Base-by-base conservation (phyloP, 2,888 invertebrate species). In the Standfussiana lucernea region DNA sequence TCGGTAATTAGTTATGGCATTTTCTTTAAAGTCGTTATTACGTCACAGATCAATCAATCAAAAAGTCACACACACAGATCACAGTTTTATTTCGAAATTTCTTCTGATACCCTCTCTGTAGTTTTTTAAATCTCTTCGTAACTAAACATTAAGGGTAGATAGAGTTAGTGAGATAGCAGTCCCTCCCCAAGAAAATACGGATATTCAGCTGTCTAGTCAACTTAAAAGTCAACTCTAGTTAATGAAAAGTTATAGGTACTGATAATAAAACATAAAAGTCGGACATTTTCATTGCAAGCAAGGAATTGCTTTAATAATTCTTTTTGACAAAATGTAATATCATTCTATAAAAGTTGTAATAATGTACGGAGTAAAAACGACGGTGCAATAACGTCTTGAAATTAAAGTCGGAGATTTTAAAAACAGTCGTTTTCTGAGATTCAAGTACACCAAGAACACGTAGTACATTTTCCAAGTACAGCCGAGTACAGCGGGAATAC, bases 241-340 rank as follows among this genome's bases (percentile, higher is more conserved):
- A 28, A 50, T 35, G 53, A 61, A n/a, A 66, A 61, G n/a, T 37
- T 6, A 59, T 40, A n/a, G n/a, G n/a, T n/a, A 5, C 13, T 42
- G 35, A 28, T 45, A 15, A 71, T 76, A 80, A 76, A 59, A 81
- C 18, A 53, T 50, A 59, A 37, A 69, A 80, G 21, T 13, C 24
- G 35, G 53, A 72, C 69, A 8, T 75, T 79, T 79, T 66, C 42
- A 75, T 75, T 72, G 59, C 69, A 75, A 53, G 65, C 75, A 72
- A 73, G 70, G 35, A 79, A 75, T 75, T 74, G 56, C 71, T 28
- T 62, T 72, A 53, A 69, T 77, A 75, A 71, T 77, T 77, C 70
- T 72, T 72, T 81, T 71, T 75, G 75, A 84, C 75, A 77, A 77
- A 77, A 73, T 73, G 67, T 81, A 74, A 81, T 81, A 78, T 50